Conservation (phyloP, 2,113 vertebrate genomes). For the Potamarius usumacintae region DNA sequence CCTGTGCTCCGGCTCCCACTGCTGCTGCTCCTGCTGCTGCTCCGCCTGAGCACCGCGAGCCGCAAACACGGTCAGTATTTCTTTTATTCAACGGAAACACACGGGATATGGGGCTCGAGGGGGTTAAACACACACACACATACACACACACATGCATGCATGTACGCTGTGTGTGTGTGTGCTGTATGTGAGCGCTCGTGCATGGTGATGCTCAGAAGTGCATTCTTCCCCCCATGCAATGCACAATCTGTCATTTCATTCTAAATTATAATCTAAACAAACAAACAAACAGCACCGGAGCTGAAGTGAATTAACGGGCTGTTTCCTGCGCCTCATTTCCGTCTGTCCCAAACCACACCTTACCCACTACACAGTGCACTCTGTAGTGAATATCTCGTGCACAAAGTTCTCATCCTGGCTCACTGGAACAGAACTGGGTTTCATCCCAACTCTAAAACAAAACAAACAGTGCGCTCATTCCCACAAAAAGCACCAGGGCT, state of each 20-base stretch:
- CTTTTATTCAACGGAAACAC: not conserved
- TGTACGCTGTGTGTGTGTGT: not conserved
- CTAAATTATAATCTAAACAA: not conserved
- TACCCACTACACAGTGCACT: not conserved
- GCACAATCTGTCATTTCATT: not conserved
- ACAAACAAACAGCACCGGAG: not conserved
- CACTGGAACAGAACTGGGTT: too few species aligned
- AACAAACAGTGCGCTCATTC: too few species aligned
- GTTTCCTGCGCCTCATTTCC: not conserved
- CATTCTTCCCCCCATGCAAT: not conserved
- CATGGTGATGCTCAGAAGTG: not conserved
- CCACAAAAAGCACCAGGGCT: too few species aligned
- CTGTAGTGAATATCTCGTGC: too few species aligned
- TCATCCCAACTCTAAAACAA: too few species aligned
- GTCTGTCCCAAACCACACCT: not conserved
- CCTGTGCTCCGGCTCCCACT: not conserved
- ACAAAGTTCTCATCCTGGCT: not conserved
- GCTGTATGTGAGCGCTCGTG: not conserved
- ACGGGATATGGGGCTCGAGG: not conserved
- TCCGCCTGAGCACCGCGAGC: conserved; percentile 58
- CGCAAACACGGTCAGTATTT: conserved; percentile 72
- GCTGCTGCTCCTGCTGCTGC: conserved; percentile 64
- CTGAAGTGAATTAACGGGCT: not conserved
- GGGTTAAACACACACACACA: not conserved
- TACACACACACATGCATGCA: not conserved